A percentile compares a stretch with the other conserved stretches of the same genome.
These are phyloP conservation scores for Noctuana brunneofusca DNA, from an alignment of 2,888 invertebrate genomes.

Conservation along the genomic window DNA sequence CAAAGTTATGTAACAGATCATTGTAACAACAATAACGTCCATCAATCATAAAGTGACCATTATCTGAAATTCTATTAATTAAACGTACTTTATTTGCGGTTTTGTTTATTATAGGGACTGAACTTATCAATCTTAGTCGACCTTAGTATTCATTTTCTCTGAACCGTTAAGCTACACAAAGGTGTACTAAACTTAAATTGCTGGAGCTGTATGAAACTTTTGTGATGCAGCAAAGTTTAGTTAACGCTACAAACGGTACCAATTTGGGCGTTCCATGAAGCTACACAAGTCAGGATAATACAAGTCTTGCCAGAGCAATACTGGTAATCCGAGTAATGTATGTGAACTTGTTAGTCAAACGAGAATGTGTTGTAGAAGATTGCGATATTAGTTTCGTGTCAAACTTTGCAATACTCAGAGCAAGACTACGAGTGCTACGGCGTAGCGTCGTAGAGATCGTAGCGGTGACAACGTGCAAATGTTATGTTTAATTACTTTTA, in stretches of 20 bases:
- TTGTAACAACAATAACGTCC: too few relatives aligned
- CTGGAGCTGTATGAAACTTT: conserved; percentile 7
- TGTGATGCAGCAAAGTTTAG: conserved; percentile 22
- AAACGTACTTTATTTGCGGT: not conserved
- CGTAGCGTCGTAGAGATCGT: conserved; percentile 22
- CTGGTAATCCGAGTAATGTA: conserved; percentile 30
- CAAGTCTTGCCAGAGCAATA: conserved; percentile 24
- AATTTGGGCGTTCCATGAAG: conserved; percentile 20
- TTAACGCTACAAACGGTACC: conserved; percentile 18
- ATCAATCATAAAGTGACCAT: not conserved
- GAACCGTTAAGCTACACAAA: conserved; percentile 14
- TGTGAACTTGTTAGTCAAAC: conserved; percentile 16
- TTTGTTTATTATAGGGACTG: not conserved
- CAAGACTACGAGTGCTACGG: conserved; percentile 10
- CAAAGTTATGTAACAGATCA: too few relatives aligned
- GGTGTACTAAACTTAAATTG: conserved; percentile 24
- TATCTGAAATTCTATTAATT: not conserved
- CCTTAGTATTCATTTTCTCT: conserved; percentile 13
- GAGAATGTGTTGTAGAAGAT: conserved; percentile 17
- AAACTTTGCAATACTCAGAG: conserved; percentile 18
- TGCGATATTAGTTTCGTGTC: conserved; percentile 30
- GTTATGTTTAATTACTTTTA: conserved; percentile 12
- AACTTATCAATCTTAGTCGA: conserved; percentile 4
- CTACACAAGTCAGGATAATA: conserved; percentile 9
- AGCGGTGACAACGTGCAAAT: not conserved